Conservation (phyloP, 2,888 invertebrate genomes). For the Amblyjoppa fuscipennis region DNA sequence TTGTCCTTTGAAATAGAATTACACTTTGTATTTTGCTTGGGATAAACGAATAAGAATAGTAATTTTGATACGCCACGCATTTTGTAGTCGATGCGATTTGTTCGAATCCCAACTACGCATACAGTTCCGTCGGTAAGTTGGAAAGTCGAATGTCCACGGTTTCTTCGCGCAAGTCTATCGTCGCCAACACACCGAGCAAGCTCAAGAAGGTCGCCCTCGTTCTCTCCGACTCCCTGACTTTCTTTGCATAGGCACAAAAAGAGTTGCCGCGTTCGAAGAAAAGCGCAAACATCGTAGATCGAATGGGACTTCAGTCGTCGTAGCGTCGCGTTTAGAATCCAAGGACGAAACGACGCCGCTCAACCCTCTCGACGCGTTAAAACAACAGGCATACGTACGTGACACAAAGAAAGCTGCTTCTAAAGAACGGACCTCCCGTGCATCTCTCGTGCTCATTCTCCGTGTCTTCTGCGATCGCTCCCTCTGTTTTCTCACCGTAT, state of each 20-base stretch:
- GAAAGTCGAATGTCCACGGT: conserved; percentile 8
- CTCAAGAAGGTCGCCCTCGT: neutral
- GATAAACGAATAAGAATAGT: no score
- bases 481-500: conserved; percentile 63
- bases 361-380: conserved; percentile 70
- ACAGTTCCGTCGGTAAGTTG: neutral
- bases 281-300: conserved; percentile 58
- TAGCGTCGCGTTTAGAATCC: conserved; percentile 53
- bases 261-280: conserved; percentile 27
- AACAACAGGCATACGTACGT: conserved; percentile 76
- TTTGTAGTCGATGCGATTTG: no score
- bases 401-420: conserved; percentile 73
- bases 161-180: conserved; percentile 29
- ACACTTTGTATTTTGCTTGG: no score
- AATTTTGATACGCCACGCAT: no score
- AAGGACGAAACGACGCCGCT: conserved; percentile 47
- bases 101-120: no score
- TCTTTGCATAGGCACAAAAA: conserved; percentile 72
- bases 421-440: conserved; percentile 67
- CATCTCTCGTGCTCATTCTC: conserved; percentile 49
- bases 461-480: conserved; percentile 62
- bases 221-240: conserved; percentile 23
- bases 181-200: conserved; percentile 6
- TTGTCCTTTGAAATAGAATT: no score
- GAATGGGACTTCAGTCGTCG: conserved; percentile 28